phyloP scores from a whole-genome alignment of 92 coral and sea anemone genomes.

The Bergia puertoricense region DNA sequence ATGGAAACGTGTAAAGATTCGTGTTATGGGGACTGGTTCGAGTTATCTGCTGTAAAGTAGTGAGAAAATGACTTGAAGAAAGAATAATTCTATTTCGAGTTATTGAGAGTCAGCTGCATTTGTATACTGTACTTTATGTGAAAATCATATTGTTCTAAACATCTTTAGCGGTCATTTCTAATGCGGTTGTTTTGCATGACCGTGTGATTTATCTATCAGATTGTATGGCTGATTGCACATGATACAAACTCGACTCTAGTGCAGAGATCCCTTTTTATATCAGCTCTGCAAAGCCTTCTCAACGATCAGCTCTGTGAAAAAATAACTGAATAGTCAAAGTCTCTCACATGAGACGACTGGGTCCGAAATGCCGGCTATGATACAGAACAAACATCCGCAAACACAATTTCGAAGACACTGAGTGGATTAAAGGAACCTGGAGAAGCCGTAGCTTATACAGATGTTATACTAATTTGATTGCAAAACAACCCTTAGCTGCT shows the following conservation, averaged over 20 bases:
- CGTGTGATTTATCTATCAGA: conserved; percentile 12
- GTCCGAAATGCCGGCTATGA: neutral
- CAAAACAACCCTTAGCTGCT: neutral
- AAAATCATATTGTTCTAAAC: neutral
- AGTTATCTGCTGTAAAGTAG: too few relatives aligned
- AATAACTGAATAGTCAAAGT: neutral
- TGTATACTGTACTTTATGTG: too few relatives aligned
- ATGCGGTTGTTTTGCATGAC: neutral
- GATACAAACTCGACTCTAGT: neutral
- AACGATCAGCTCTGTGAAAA: too few relatives aligned
- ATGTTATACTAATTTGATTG: neutral
- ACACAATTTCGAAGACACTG: neutral
- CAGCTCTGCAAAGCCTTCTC: neutral
- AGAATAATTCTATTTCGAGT: too few relatives aligned
- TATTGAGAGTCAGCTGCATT: too few relatives aligned
- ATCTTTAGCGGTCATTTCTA: neutral
- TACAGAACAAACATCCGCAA: neutral
- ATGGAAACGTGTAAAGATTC: too few relatives aligned
- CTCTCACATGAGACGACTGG: neutral
- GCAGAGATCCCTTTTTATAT: neutral
- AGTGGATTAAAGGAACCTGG: neutral
- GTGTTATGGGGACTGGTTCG: too few relatives aligned
- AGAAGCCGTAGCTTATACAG: neutral
- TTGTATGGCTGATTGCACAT: neutral
- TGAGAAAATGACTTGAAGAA: too few relatives aligned